These are phyloP conservation scores for Heloderma charlesbogerti DNA, from an alignment of 2,113 vertebrate genomes.

Conservation along the genomic window DNA sequence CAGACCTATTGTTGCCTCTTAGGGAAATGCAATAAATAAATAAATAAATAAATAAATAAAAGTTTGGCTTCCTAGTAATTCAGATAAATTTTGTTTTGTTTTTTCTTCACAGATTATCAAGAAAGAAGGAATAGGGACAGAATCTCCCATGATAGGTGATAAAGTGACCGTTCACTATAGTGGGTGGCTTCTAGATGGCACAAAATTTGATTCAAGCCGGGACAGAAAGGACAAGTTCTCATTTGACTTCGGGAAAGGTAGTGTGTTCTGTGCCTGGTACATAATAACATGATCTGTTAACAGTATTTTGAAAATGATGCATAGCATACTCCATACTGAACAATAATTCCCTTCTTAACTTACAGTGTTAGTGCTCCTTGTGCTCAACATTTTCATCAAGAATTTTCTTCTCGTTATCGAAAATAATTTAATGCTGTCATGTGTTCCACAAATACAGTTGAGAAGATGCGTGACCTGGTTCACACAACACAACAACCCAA, in stretches of 20 bases:
- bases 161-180: constrained; percentile 97
- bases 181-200: constrained; percentile 92
- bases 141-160: constrained; percentile 93
- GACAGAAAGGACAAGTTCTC: constrained; percentile 92
- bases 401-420: background rate
- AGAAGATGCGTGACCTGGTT: no score
- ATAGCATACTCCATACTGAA: background rate
- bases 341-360: background rate
- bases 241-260: constrained; percentile 97
- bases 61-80: background rate
- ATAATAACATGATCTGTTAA: background rate
- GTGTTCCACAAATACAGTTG: background rate
- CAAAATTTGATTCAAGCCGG: constrained; percentile 95
- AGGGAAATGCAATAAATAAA: background rate
- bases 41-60: no score
- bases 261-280: background rate
- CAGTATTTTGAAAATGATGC: background rate
- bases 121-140: constrained; percentile 87
- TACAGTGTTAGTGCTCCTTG: background rate
- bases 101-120: constrained; percentile 85
- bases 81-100: background rate
- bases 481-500: no score
- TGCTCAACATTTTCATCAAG: background rate
- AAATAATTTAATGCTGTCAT: background rate
- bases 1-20: background rate